Base-by-base conservation (phyloP, 2,888 invertebrate species). In the Sphaerophoria rueppellii region DNA sequence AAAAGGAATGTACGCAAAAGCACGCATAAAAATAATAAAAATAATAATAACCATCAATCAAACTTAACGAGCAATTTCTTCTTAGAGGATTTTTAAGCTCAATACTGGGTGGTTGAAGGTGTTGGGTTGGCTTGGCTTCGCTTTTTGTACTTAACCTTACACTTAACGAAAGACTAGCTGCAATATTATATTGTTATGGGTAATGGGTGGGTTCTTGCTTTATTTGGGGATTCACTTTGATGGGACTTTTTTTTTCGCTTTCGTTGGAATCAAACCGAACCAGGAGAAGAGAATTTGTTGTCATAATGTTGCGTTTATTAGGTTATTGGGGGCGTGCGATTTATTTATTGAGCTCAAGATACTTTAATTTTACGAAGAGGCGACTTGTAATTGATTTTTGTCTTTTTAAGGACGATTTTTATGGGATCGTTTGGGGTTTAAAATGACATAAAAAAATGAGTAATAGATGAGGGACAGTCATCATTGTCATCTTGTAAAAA, bases 31-130 rank as follows among this genome's bases (percentile, higher is more conserved):
- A 24, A 24, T 24, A 24, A 24, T 24, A 5, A 63, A 9, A 14
- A 57, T 40, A 58, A 58, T 58, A 60, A 78, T 74, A 78, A 65
- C 58, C 70, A 82, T 82, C 78, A 82, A 79, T 82, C 82, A 82
- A 74, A 74, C 69, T 79, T 75, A 79, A 79, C 74, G 74, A 79
- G 70, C 78, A 74, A 74, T 82, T 74, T 74, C 69, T 78, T 60
- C 12, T 43, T 7, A 24, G 24, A 24, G 6, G 6, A 9, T 14
- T 43, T 16, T 50, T 74, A 50, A 78, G 14, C 69, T 67, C 73
- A 82, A 82, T 82, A 24, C 24, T 24, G 24, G 69, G 63, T 46
- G 73, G 65, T 50, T 65, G 65, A 48, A 46, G 48, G n/a, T 50
- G 34, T 52, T 40, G 6, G 6, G 9, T 43, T 43, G 43, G 11